A percentile compares a stretch with the other conserved stretches of the same genome.
Evolutionary conservation across 2,797 vertebrate genomes (phyloP).

Genomic region (Liasis olivaceus): DNA sequence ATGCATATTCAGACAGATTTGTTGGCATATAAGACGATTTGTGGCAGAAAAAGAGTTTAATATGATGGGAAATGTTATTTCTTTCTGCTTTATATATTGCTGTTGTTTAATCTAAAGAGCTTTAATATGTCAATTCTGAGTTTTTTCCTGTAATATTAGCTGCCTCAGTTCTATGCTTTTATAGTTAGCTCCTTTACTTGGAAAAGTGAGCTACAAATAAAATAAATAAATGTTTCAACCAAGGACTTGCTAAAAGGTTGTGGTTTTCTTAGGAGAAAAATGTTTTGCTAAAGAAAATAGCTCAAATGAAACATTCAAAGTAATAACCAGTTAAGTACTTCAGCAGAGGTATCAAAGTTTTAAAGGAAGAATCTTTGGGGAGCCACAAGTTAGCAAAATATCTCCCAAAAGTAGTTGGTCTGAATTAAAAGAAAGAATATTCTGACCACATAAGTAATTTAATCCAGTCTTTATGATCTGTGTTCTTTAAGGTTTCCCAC

Average conservation of each 20-base stretch:
- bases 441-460: constrained; percentile 2
- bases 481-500: not conserved
- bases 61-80: not conserved
- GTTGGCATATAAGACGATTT: not conserved
- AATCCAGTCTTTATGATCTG: not conserved
- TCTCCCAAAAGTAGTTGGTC: constrained; percentile 8
- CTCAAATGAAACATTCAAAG: not conserved
- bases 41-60: not conserved
- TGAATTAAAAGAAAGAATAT: constrained; percentile 1
- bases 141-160: not conserved
- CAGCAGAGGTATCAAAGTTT: not conserved
- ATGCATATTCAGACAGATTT: not conserved
- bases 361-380: not conserved
- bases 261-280: not conserved
- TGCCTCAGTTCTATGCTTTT: not conserved
- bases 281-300: constrained; percentile 19
- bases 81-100: not conserved
- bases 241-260: not conserved
- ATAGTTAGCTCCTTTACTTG: not conserved
- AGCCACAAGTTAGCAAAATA: constrained; percentile 16
- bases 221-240: not conserved
- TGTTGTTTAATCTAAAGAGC: not conserved
- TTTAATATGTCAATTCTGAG: not conserved
- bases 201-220: not conserved
- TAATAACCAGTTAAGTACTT: not conserved